Evolutionary conservation across 2,888 invertebrate species (phyloP), one percentile per base, ranked within the genome.

Genomic region (Agrenia bidenticulata): DNA sequence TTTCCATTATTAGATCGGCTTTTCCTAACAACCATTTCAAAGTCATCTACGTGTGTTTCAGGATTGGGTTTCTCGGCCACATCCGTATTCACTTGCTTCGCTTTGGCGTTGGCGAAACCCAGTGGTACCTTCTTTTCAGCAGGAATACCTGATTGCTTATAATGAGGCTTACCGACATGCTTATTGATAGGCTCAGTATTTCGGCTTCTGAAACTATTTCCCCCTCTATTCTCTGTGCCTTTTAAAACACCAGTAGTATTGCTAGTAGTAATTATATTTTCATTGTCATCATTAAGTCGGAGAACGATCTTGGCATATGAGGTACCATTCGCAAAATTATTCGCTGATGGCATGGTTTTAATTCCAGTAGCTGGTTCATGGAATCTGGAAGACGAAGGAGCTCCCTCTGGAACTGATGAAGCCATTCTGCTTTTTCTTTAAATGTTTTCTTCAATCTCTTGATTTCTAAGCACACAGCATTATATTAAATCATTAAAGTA

Each of bases 21-120:
- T 19, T 57, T 57, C 32, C 56, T 37, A 17, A 57, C 41, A n/a
- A 57, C 56, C 17, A 57, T 37, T 41, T 57, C 56, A 39, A 57
- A 57, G 19, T 57, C 56, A 41, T 57, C 56, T 24, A n/a, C 55
- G 15, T 45, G 15, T 5, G 2, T 19, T 19, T 15, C 45, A 15
- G 15, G n/a, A 45, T 15, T 15, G 5, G 9, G 9, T 45, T 45
- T 45, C 45, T 17, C 45, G 15, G 7, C 15, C n/a, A 17, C 9
- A 45, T 15, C 15, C 5, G 15, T 15, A 15, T 45, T 15, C 5
- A 19, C n/a, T 19, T 5, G n/a, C 15, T 19, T 45, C 9, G n/a
- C 19, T 19, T 45, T 45, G 45, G n/a, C 19, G 19, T 45, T 45
- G 45, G 45, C 45, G 19, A 9, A 15, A 15, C 45, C 45, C 5